Conservation (phyloP, 2,797 vertebrate genomes). For the Antennarius maculatus region DNA sequence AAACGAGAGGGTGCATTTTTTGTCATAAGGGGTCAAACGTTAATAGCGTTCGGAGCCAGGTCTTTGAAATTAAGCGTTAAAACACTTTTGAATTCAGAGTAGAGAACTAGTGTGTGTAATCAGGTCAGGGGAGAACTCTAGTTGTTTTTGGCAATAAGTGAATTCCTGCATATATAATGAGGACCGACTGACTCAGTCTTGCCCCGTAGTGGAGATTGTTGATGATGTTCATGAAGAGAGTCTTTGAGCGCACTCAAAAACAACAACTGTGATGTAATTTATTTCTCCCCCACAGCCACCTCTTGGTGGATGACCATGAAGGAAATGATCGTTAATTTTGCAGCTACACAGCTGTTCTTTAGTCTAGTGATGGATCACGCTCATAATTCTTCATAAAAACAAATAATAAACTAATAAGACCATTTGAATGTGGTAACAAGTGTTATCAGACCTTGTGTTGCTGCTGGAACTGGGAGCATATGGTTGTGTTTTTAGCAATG, state of each 20-base stretch:
- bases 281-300: no score
- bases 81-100: neutral
- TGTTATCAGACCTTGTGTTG: slow-evolving; percentile 1
- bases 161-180: slow-evolving; percentile 5
- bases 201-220: slow-evolving; percentile 2
- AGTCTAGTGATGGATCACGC: no score
- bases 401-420: no score
- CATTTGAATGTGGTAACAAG: neutral
- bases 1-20: neutral
- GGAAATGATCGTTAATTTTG: neutral
- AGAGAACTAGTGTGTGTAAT: neutral
- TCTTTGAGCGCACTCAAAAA: slow-evolving; percentile 16
- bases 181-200: slow-evolving; percentile 11
- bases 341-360: neutral
- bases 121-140: neutral
- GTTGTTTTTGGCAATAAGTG: slow-evolving; percentile 14
- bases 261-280: no score
- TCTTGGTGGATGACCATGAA: no score
- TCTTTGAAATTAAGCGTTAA: no score
- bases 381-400: no score
- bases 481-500: slow-evolving; percentile 34
- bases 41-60: neutral
- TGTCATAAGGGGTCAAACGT: neutral
- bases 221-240: slow-evolving; percentile 4
- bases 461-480: slow-evolving; percentile 32